These are phyloP conservation scores for Capreolus pygargus DNA, from an alignment of 2,113 vertebrate species.

Conservation along the genomic window DNA sequence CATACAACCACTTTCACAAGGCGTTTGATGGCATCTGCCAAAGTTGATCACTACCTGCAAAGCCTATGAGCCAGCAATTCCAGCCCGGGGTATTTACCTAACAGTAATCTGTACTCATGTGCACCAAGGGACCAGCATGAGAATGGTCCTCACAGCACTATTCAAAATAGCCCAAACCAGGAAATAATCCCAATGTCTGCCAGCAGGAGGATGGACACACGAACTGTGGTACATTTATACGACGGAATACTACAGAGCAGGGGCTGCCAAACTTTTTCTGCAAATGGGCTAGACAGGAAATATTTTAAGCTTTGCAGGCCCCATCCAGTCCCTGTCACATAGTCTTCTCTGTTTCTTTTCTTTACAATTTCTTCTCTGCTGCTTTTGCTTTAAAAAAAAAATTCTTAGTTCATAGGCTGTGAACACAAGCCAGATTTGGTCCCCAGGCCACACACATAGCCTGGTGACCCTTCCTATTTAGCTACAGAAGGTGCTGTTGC, in stretches of 20 bases:
- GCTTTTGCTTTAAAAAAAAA: background rate
- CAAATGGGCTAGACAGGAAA: background rate
- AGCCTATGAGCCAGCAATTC: background rate
- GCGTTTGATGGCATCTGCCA: too few relatives aligned
- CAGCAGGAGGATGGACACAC: fast-evolving
- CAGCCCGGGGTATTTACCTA: fast-evolving
- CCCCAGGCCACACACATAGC: background rate
- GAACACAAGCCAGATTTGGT: background rate
- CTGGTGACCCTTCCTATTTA: too few relatives aligned
- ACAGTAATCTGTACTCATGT: fast-evolving
- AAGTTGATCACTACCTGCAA: background rate
- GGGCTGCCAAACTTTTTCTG: background rate
- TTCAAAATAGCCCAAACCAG: background rate
- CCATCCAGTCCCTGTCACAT: background rate
- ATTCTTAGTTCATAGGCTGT: background rate
- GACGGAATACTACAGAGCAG: fast-evolving
- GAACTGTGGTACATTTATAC: fast-evolving
- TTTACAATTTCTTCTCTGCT: background rate
- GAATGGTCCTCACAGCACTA: background rate
- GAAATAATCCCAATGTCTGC: background rate
- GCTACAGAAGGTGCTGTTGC: background rate
- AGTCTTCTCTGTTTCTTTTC: background rate
- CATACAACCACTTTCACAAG: fast-evolving
- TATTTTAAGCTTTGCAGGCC: background rate
- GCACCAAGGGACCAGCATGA: background rate